A percentile compares a stretch with the other conserved stretches of the same genome.
phyloP scores from a whole-genome alignment of 2,113 vertebrate species.

The human region DNA sequence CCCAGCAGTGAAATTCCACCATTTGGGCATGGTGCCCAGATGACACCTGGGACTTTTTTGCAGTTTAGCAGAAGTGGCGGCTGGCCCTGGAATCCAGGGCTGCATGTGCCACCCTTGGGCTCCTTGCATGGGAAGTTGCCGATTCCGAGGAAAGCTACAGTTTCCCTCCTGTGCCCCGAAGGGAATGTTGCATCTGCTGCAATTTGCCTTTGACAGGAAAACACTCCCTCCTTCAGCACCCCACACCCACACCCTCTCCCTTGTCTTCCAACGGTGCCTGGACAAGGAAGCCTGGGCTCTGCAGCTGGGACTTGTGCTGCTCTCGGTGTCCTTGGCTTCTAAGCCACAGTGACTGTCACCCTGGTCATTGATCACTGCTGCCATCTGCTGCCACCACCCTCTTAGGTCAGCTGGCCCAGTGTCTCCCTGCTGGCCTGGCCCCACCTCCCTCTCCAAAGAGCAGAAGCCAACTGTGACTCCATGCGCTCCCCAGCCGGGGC shows the following conservation, averaged over 20 bases:
- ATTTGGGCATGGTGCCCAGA: accelerated
- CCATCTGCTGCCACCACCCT: background rate
- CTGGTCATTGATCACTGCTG: background rate
- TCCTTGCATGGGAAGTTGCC: too few relatives aligned
- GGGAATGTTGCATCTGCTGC: background rate
- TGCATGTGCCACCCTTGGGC: accelerated
- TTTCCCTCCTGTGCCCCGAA: background rate
- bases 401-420: too few relatives aligned
- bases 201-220: background rate
- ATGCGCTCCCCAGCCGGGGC: accelerated
- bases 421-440: background rate
- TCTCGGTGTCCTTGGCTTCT: background rate
- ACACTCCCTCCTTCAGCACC: background rate
- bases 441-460: background rate
- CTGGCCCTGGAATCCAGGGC: background rate
- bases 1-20: background rate
- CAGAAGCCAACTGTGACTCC: too few relatives aligned
- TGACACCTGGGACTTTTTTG: background rate
- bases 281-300: too few relatives aligned
- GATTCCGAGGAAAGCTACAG: background rate
- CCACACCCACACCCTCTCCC: too few relatives aligned
- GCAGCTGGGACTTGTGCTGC: background rate
- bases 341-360: background rate
- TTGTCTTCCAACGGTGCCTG: background rate
- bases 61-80: accelerated